phyloP scores from a whole-genome alignment of 2,113 vertebrate genomes.

The Monopterus albus region DNA sequence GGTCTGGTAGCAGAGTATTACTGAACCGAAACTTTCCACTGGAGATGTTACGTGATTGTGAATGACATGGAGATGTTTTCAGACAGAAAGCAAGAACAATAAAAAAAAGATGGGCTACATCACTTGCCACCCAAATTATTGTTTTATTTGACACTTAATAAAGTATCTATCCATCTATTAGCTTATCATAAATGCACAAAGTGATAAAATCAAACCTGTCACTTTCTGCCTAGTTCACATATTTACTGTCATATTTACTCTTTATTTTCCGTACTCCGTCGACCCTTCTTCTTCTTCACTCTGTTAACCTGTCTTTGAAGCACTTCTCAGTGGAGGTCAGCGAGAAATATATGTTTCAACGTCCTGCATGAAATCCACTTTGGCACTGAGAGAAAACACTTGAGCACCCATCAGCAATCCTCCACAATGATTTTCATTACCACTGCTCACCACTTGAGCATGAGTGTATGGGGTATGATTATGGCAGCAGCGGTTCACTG shows the following conservation, averaged over 20 bases:
- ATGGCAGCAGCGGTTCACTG: slow-evolving; percentile 38
- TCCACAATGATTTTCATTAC: slow-evolving; percentile 56
- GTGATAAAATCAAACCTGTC: background rate
- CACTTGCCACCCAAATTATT: no score
- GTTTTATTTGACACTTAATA: no score
- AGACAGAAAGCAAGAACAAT: no score
- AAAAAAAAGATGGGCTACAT: no score
- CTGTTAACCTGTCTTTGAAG: slow-evolving; percentile 19
- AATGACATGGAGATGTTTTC: no score
- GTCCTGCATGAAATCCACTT: slow-evolving; percentile 17
- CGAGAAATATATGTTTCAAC: slow-evolving; percentile 42
- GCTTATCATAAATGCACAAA: no score
- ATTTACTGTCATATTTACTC: background rate
- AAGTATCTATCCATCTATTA: no score
- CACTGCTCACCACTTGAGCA: slow-evolving; percentile 32
- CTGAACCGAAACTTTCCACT: slow-evolving; percentile 42
- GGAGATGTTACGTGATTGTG: background rate
- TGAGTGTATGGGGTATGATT: slow-evolving; percentile 57
- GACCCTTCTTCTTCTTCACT: background rate
- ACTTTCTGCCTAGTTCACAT: background rate
- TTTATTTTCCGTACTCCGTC: background rate
- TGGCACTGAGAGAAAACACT: slow-evolving; percentile 49
- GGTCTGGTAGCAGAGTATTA: slow-evolving; percentile 49
- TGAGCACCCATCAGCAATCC: slow-evolving; percentile 48
- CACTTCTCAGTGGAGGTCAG: slow-evolving; percentile 25